These are phyloP conservation scores for Nudaria mundana DNA, from an alignment of 2,888 invertebrate species.

Conservation along the genomic window DNA sequence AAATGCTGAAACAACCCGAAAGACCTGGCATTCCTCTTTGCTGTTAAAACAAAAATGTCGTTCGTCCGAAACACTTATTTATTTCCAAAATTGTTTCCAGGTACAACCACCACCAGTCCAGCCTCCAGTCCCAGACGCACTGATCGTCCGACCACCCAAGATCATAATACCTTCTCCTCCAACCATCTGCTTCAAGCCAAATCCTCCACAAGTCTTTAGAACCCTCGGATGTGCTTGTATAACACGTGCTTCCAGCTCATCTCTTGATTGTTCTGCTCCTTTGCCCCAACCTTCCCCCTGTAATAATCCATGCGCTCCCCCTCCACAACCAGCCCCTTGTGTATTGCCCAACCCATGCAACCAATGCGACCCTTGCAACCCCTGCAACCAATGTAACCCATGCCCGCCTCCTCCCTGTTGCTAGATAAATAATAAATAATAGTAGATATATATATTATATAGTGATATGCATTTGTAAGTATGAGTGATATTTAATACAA, in stretches of 20 bases:
- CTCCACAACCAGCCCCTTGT: constrained; percentile 4
- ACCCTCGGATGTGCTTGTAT: constrained; percentile 44
- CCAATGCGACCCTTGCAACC: constrained; percentile 10
- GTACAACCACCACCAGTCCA: constrained; percentile 49
- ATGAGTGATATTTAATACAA: constrained; percentile 52
- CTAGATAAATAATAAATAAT: not conserved
- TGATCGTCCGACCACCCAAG: constrained; percentile 53
- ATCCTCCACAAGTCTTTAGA: constrained; percentile 46
- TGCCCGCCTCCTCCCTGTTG: constrained; percentile 1
- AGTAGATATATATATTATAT: constrained; percentile 24
- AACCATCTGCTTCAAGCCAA: constrained; percentile 55
- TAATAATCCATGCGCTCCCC: constrained; percentile 1
- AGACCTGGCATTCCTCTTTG: too few species aligned
- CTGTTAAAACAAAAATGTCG: too few species aligned
- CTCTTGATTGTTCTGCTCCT: not conserved
- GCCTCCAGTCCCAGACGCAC: constrained; percentile 41
- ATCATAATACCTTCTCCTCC: constrained; percentile 57
- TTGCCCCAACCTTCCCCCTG: constrained; percentile 3
- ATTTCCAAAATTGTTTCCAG: constrained; percentile 45
- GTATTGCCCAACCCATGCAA: constrained; percentile 17
- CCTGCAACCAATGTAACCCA: not conserved
- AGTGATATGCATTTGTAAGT: constrained; percentile 53
- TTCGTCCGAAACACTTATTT: too few species aligned
- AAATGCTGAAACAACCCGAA: too few species aligned
- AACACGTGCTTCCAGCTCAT: constrained; percentile 4